These are phyloP conservation scores for Lampris incognitus DNA, from an alignment of 2,113 vertebrate species.

Conservation along the genomic window DNA sequence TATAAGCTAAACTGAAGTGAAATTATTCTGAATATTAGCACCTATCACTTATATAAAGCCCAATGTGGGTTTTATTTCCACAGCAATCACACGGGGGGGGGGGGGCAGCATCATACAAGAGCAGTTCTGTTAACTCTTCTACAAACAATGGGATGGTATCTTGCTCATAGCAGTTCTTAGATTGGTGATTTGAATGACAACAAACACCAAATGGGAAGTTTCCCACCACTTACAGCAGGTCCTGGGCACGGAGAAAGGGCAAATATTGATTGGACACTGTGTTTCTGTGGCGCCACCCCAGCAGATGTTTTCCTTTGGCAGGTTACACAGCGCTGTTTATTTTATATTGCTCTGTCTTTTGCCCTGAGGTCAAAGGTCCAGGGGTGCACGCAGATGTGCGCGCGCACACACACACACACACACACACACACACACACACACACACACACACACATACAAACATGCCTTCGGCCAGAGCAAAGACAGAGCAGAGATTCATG, in stretches of 20 bases:
- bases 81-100: slow-evolving; percentile 4
- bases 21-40: neutral
- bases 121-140: slow-evolving; percentile 36
- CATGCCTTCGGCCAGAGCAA: neutral
- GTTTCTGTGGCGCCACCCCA: slow-evolving; percentile 56
- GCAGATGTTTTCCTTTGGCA: slow-evolving; percentile 82
- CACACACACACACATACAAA: neutral
- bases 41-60: neutral
- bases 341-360: slow-evolving; percentile 76
- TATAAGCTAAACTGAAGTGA: neutral
- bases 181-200: slow-evolving; percentile 76
- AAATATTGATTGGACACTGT: slow-evolving; percentile 70
- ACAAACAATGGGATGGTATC: slow-evolving; percentile 43
- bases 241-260: slow-evolving; percentile 36
- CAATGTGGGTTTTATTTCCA: neutral
- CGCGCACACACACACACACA: neutral
- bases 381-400: slow-evolving; percentile 14
- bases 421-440: neutral
- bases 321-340: slow-evolving; percentile 75
- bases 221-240: slow-evolving; percentile 76
- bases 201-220: slow-evolving; percentile 73
- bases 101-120: slow-evolving; percentile 17
- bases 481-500: slow-evolving; percentile 38
- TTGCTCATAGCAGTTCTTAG: slow-evolving; percentile 25
- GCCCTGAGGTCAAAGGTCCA: slow-evolving; percentile 79